Base-by-base conservation (phyloP, 2,797 vertebrate genomes). In the Vireo griseus region DNA sequence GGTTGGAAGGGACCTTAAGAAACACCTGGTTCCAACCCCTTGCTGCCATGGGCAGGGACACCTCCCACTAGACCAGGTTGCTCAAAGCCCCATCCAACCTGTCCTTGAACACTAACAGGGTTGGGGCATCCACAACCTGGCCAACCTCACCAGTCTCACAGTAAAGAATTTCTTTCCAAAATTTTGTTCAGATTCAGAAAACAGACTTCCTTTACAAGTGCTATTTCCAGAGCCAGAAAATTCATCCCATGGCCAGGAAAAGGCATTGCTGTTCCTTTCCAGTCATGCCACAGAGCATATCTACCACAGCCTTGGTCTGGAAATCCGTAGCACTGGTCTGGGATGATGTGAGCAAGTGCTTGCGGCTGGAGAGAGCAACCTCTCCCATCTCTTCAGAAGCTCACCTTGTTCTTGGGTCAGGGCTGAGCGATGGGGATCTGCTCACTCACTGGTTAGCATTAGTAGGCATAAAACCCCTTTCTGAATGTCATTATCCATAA, bases 1-100 rank as follows among this genome's bases (percentile, higher is more conserved):
- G 28, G 25, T 31, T 63, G n/a, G 18, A 71, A 51, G 25, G 17
- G 9, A 83, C 51, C 7, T 51, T 33, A 65, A 45, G 40, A 31
- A 58, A 16, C 10, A 13, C 10, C 24, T 57, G 29, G 3, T 19
- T 57, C 33, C 37, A 65, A 10, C 3, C 2, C 20, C 12, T 44
- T 0, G 0, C 20, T 58, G 51, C 15, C 17, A 40, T 7, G 29
- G 37, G 14, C 17, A 37, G 50, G 20, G 26, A 45, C 10, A 65
- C 10, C 26, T 45, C 6, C 42, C 33, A 31, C 10, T 45, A 20
- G n/a, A 78, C n/a, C n/a, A 54, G 6, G 26, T 20, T 44, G 48
- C 39, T 48, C 35, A 59, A 74, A 47, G 10, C 13, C 28, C 51
- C 22, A 25, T 25, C n/a, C n/a, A 78, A 31, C 2, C 40, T 37